Percentiles rank a stretch among this genome's conserved stretches.
phyloP scores from a whole-genome alignment of 2,113 vertebrate genomes.

The Myotis brandtii region DNA sequence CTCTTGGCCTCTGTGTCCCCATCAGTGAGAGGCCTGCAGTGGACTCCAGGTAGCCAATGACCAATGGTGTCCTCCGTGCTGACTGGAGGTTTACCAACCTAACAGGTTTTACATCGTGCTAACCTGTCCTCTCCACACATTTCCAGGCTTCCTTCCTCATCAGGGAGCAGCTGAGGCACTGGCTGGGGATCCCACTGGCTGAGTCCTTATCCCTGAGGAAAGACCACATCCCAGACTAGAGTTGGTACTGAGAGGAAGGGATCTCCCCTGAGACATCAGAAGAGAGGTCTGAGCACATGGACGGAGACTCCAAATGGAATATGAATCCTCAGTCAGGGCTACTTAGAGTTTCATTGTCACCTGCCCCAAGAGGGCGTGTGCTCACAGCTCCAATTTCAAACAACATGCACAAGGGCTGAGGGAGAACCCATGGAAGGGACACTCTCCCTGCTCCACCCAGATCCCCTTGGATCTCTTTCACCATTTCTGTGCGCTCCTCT shows the following conservation, averaged over 20 bases:
- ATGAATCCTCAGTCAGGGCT: neutral
- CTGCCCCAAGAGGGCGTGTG: neutral
- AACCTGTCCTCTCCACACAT: neutral
- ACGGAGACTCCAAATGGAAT: neutral
- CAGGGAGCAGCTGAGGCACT: neutral
- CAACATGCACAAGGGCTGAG: neutral
- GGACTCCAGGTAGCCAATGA: neutral
- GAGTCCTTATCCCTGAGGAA: neutral
- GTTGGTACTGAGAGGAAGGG: neutral
- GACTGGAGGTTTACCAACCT: neutral
- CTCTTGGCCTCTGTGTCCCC: neutral
- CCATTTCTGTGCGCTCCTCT: neutral
- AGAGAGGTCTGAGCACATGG: neutral
- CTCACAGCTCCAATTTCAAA: neutral
- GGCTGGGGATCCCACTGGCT: neutral
- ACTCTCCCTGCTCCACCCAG: neutral
- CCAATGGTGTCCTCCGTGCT: rapidly evolving
- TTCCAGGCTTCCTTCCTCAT: neutral
- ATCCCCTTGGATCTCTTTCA: neutral
- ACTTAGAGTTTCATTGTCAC: neutral
- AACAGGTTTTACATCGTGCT: rapidly evolving
- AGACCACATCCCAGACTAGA: neutral
- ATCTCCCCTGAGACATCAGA: neutral
- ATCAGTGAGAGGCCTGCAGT: neutral
- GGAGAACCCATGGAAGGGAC: neutral